A percentile compares a stretch with the other conserved stretches of the same genome.
phyloP scores from a whole-genome alignment of 2,888 invertebrate species.

The Brachynemurus nebulosus region DNA sequence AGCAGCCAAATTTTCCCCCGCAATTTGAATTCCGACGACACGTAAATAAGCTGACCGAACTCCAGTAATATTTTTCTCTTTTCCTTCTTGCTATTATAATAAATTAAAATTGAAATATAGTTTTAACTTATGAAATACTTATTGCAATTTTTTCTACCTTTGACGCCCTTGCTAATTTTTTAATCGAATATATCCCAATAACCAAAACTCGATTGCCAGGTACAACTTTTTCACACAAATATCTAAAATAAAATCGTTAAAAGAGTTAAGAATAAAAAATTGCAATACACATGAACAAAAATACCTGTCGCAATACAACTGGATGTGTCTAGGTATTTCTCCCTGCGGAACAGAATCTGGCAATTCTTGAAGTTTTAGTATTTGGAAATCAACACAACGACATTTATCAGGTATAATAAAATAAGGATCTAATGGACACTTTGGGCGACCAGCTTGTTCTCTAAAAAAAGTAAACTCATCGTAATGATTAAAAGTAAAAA shows the following conservation, averaged over 20 bases:
- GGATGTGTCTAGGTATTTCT: conserved; percentile 93
- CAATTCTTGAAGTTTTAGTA: conserved; percentile 90
- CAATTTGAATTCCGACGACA: conserved; percentile 82
- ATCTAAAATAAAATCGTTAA: conserved; percentile 25
- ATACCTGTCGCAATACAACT: conserved; percentile 82
- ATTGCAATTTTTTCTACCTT: conserved; percentile 29
- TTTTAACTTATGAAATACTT: neutral
- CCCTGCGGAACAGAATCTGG: conserved; percentile 93
- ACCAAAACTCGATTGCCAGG: conserved; percentile 92
- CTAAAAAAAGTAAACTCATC: conserved; percentile 40
- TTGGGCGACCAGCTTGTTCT: conserved; percentile 82
- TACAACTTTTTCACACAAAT: conserved; percentile 85
- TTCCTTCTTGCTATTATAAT: conserved; percentile 45
- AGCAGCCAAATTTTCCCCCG: conserved; percentile 60
- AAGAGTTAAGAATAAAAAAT: neutral
- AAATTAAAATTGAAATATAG: neutral
- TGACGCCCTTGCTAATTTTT: conserved; percentile 57
- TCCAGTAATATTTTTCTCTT: conserved; percentile 72
- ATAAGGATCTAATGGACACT: conserved; percentile 94
- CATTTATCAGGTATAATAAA: conserved; percentile 98
- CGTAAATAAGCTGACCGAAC: conserved; percentile 90
- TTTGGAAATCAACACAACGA: conserved; percentile 94
- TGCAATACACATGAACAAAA: conserved; percentile 8
- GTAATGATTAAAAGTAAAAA: conserved; percentile 10
- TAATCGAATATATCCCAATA: conserved; percentile 92